Base-by-base conservation (phyloP, 1,140 invertebrate genomes). In the Drosophila lini region DNA sequence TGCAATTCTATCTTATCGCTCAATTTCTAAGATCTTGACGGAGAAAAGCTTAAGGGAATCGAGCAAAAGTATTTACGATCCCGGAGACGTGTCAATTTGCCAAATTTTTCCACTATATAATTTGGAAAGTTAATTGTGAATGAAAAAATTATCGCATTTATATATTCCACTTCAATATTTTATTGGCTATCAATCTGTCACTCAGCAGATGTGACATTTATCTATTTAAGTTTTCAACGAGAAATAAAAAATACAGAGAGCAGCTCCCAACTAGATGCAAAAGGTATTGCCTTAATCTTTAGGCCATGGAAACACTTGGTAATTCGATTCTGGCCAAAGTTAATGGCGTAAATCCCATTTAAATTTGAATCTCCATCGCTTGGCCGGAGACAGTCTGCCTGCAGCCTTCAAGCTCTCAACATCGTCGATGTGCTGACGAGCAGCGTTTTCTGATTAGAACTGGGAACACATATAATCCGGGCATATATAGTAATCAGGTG, bases 331-430 rank as follows among this genome's bases (percentile, higher is more conserved):
- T 19, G 44, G 22, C 19, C 53, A n/a, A 31, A 40, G 56, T 36
- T 65, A 28, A 28, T 31, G 38, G 31, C 32, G 31, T 36, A 58
- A 81, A 74, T 74, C 63, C 74, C 50, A 63, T 57, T 78, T 50
- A 68, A 78, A 78, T 69, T 57, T 32, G 16, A 62, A 44, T 67
- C 38, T 41, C 40, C 52, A 45, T 9, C 50, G 48, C 48, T 40
- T 40, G 22, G 48, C 22, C 31, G 31, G 3, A 32, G 57, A 41
- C 82, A 85, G 82, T 85, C 32, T 16, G 41, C 47, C 44, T 45
- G 36, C 47, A 64, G 65, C 44, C 62, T 74, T 73, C 82, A 71
- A 85, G 32, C 78, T 75, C 42, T 74, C 41, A 81, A 86, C 81
- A 85, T 48, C 81, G 58, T 44, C 38, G 59, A 55, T 61, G 44